phyloP scores from a whole-genome alignment of 2,888 invertebrate genomes.

The Ramazzottius varieornatus region DNA sequence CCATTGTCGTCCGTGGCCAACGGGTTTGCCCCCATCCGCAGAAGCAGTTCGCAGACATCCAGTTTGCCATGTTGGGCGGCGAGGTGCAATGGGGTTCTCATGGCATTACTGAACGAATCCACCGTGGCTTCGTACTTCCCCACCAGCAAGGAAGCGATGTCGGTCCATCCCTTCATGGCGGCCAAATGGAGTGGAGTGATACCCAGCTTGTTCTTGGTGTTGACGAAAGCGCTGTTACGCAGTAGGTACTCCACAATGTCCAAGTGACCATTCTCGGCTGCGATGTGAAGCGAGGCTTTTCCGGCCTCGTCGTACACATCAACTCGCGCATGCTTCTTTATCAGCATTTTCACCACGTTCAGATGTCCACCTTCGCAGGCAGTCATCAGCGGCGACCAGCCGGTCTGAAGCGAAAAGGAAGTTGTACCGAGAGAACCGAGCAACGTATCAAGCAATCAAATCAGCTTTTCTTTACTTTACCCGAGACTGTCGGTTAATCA shows the following conservation, averaged over 20 bases:
- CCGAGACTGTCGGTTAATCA: conserved; percentile 80
- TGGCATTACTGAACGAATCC: conserved; percentile 65
- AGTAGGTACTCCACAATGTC: conserved; percentile 39
- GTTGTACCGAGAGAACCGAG: not conserved
- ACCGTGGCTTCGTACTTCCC: conserved; percentile 80
- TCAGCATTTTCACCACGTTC: conserved; percentile 52
- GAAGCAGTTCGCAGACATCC: conserved; percentile 65
- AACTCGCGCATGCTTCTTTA: conserved; percentile 80
- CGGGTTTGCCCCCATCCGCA: conserved; percentile 76
- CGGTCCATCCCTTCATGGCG: conserved; percentile 78
- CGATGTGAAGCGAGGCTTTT: conserved; percentile 72
- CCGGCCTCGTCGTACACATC: conserved; percentile 88
- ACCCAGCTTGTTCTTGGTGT: conserved; percentile 86
- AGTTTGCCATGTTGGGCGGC: conserved; percentile 87
- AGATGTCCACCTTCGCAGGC: conserved; percentile 85
- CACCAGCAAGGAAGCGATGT: conserved; percentile 63
- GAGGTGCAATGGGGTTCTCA: conserved; percentile 87
- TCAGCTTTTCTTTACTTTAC: too few species aligned
- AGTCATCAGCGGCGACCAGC: conserved; percentile 88
- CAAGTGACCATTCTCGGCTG: conserved; percentile 58
- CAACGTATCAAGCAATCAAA: too few species aligned
- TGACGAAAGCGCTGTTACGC: conserved; percentile 88
- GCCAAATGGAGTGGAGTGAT: conserved; percentile 87
- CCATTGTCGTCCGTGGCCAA: conserved; percentile 84
- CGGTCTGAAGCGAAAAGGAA: conserved; percentile 14